These are phyloP conservation scores for Spongilla lacustris DNA, from an alignment of 37 sponge, comb jelly and placozoan species.

Conservation along the genomic window DNA sequence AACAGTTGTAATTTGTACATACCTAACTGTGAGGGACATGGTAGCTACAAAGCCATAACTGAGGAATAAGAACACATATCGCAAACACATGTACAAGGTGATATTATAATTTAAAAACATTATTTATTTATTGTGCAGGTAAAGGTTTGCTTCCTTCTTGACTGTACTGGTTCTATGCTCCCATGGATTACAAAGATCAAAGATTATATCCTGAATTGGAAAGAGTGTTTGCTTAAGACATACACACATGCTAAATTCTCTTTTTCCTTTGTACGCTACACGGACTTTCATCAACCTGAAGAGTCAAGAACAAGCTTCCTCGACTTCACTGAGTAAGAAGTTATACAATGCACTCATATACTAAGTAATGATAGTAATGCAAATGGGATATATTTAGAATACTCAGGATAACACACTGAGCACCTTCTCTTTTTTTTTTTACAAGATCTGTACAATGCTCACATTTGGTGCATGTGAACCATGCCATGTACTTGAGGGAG, in stretches of 20 bases:
- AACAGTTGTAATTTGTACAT: too few species aligned
- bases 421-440: too few species aligned
- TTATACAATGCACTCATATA: background rate
- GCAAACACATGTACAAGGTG: too few species aligned
- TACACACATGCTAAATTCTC: constrained; percentile 29
- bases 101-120: too few species aligned
- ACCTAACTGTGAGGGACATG: too few species aligned
- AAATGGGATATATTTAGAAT: background rate
- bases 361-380: background rate
- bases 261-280: constrained; percentile 59
- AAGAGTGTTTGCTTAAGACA: constrained; percentile 7
- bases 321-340: constrained; percentile 39
- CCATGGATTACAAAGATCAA: constrained; percentile 36
- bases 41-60: too few species aligned
- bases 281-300: constrained; percentile 58
- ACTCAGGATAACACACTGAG: too few species aligned
- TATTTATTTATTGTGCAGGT: constrained; percentile 10
- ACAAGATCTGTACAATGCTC: too few species aligned
- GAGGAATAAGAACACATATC: too few species aligned
- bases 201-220: constrained; percentile 17
- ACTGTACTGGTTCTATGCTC: constrained; percentile 54
- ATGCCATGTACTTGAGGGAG: too few species aligned
- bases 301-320: constrained; percentile 18
- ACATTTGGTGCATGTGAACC: too few species aligned
- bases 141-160: constrained; percentile 52